phyloP scores from a whole-genome alignment of 2,888 invertebrate species.

The Onchidella celtica region DNA sequence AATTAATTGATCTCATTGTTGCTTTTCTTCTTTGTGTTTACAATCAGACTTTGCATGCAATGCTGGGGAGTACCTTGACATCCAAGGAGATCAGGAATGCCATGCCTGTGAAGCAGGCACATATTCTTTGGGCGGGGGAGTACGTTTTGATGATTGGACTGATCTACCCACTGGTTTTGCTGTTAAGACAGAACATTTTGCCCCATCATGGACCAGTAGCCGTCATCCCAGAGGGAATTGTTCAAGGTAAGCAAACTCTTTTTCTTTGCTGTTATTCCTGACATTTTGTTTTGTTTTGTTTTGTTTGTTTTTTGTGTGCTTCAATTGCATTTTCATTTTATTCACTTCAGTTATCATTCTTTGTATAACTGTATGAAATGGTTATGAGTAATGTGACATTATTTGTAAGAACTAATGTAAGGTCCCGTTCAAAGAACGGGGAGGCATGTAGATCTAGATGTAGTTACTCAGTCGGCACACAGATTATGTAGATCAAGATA shows the following conservation, averaged over 20 bases:
- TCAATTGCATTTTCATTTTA: background rate
- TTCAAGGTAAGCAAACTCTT: slow-evolving; percentile 16
- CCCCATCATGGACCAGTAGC: slow-evolving; percentile 23
- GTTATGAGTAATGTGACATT: too few relatives aligned
- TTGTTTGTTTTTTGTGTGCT: background rate
- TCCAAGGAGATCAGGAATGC: slow-evolving; percentile 81
- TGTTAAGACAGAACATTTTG: slow-evolving; percentile 68
- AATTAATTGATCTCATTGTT: too few relatives aligned
- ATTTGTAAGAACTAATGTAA: too few relatives aligned
- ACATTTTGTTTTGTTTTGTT: background rate
- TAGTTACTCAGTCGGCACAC: too few relatives aligned
- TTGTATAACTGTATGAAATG: too few relatives aligned
- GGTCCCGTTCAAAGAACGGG: too few relatives aligned
- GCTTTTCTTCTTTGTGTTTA: too few relatives aligned
- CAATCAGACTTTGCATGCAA: slow-evolving; percentile 82
- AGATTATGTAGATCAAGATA: too few relatives aligned
- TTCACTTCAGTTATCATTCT: too few relatives aligned
- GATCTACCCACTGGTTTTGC: slow-evolving; percentile 82
- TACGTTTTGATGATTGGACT: slow-evolving; percentile 83
- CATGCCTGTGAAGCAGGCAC: slow-evolving; percentile 82
- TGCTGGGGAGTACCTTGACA: slow-evolving; percentile 82
- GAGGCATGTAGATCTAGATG: too few relatives aligned
- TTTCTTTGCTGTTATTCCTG: background rate
- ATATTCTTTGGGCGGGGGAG: slow-evolving; percentile 83
- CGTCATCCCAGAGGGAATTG: slow-evolving; percentile 23